phyloP scores from a whole-genome alignment of 2,888 invertebrate species.

The Ryuthela nishihirai region DNA sequence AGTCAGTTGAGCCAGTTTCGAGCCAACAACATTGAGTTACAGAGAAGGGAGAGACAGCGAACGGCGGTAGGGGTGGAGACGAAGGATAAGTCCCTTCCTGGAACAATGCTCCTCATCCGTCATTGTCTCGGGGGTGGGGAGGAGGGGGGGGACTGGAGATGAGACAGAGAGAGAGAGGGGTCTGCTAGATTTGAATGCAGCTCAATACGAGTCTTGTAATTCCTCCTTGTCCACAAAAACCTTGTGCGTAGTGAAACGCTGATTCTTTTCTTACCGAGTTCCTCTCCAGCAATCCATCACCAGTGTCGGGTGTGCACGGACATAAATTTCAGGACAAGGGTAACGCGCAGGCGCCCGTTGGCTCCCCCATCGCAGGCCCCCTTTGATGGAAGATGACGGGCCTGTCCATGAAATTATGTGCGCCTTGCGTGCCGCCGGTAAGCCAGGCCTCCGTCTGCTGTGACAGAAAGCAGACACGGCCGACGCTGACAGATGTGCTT shows the following conservation, averaged over 20 bases:
- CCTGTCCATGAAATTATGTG: constrained; percentile 27
- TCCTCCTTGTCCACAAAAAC: constrained; percentile 30
- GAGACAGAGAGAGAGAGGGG: no score
- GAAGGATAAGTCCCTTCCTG: no score
- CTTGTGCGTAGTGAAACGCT: constrained; percentile 1
- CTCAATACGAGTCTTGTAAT: constrained; percentile 23
- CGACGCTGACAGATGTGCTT: constrained; percentile 37
- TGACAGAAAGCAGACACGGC: constrained; percentile 35
- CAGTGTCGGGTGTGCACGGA: constrained; percentile 14
- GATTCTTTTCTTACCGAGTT: constrained; percentile 6
- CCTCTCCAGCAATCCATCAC: constrained; percentile 24
- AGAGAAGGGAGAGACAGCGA: no score
- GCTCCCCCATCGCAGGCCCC: no score
- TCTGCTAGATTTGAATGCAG: constrained; percentile 25
- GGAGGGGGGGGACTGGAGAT: constrained; percentile 1
- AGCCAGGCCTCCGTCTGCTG: constrained; percentile 14
- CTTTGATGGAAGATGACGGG: constrained; percentile 20
- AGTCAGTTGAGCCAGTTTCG: no score
- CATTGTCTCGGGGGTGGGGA: no score
- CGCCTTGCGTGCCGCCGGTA: constrained; percentile 12
- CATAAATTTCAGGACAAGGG: constrained; percentile 20
- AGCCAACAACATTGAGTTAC: no score
- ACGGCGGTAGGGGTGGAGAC: no score
- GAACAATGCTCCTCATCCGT: no score
- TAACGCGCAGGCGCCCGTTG: no score